Percentiles rank a stretch among this genome's conserved stretches.
Conservation (phyloP, 2,888 invertebrate species). For the Caenorhabditis sinica region DNA sequence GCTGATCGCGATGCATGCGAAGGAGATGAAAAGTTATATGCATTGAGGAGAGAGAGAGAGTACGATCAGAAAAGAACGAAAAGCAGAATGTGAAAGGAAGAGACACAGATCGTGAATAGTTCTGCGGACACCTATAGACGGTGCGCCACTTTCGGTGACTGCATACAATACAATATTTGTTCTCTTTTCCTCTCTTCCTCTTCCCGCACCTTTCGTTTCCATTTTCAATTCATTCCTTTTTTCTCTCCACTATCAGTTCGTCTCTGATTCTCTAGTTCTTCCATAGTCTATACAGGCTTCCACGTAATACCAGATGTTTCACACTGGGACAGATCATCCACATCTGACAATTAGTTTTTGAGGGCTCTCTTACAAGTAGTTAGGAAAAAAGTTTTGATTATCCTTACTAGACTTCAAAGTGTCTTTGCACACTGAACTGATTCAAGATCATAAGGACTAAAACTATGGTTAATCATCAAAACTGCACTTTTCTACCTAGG, state of each 20-base stretch:
- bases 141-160: conserved; percentile 42
- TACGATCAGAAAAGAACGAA: conserved; percentile 33
- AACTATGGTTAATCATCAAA: no score
- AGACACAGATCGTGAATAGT: conserved; percentile 38
- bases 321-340: neutral
- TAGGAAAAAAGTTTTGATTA: neutral
- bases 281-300: conserved; percentile 17
- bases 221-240: conserved; percentile 19
- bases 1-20: conserved; percentile 35
- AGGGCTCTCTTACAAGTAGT: no score
- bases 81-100: conserved; percentile 13
- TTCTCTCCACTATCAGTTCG: conserved; percentile 28
- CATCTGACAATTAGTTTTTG: neutral
- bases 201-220: conserved; percentile 41
- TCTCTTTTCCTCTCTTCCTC: conserved; percentile 26
- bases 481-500: no score
- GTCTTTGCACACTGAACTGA: no score
- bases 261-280: conserved; percentile 16
- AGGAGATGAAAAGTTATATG: conserved; percentile 35
- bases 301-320: conserved; percentile 29
- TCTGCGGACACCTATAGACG: conserved; percentile 34
- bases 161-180: conserved; percentile 64
- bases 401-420: no score
- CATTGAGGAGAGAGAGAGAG: conserved; percentile 34
- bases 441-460: no score